Base-by-base conservation (phyloP, 2,797 vertebrate species). In the Apogon hyalosoma region DNA sequence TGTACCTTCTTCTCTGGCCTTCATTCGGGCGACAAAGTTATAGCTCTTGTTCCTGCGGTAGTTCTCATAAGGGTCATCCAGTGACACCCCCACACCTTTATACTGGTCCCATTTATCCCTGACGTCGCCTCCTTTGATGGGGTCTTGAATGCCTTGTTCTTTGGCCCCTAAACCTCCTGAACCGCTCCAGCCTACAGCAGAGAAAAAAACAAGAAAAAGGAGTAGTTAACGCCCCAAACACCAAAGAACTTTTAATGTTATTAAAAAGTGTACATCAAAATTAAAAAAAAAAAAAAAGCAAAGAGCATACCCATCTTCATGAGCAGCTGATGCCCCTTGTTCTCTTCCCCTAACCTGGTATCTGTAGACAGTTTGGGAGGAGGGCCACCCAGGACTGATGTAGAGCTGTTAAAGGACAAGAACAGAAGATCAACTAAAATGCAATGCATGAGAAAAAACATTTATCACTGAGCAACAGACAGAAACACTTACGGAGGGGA, bases 31-130 rank as follows among this genome's bases (percentile, higher is more conserved):
- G 0, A 99, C 98, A 85, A 99, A 99, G 0, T 97, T 98, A 92
- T 98, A 98, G 87, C 98, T 99, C 89, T 99, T 99, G 88, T 98
- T 99, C 65, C 97, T 93, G 63, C 98, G 93, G 83, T 98, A 99
- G 91, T 98, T 99, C 79, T 99, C 97, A 0, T 99, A 99, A 0
- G 98, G 98, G 87, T 99, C 98, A 0, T 99, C 98, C 68, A 99
- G 87, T 0, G 96, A 93, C 51, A 99, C 96, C 0, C 98, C 98
- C 24, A 99, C 97, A 3, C 98, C 98, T 88, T 99, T 99, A 75
- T 98, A 99, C 87, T 99, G 97, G 93, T 99, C 97, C 98, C 98
- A 99, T 79, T 97, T 99, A 88, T 99, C 98, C 33, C 98, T 90
- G 31, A 99, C 82, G 7, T 99, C 98, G 0, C 97, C 98, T 24